These are phyloP conservation scores for Scolanthus callimorphus DNA, from an alignment of 92 coral and sea anemone genomes.

Conservation along the genomic window DNA sequence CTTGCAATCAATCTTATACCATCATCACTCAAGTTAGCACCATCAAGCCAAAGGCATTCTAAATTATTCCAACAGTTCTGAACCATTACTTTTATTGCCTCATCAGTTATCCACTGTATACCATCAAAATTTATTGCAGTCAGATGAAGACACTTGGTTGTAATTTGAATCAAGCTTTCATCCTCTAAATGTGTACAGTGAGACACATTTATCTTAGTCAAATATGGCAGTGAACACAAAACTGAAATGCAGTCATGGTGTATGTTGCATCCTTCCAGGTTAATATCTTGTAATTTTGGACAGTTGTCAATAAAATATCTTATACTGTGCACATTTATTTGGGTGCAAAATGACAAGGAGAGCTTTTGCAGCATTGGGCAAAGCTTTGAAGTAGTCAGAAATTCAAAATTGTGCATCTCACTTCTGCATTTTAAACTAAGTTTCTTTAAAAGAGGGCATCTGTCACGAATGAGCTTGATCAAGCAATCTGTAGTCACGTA, in stretches of 20 bases:
- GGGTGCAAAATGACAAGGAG: conserved; percentile 73
- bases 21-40: conserved; percentile 74
- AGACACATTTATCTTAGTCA: conserved; percentile 62
- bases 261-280: conserved; percentile 75
- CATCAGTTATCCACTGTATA: conserved; percentile 87
- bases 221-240: conserved; percentile 33
- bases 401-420: conserved; percentile 32
- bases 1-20: conserved; percentile 57
- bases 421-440: conserved; percentile 58
- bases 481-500: conserved; percentile 26
- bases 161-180: conserved; percentile 44
- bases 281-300: conserved; percentile 51
- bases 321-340: conserved; percentile 35
- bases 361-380: conserved; percentile 70
- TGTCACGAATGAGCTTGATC: conserved; percentile 28
- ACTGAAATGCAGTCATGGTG: conserved; percentile 51
- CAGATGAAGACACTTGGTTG: conserved; percentile 46
- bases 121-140: conserved; percentile 84
- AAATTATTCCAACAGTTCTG: conserved; percentile 47
- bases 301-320: conserved; percentile 50
- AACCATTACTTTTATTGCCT: conserved; percentile 66
- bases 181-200: conserved; percentile 83
- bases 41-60: conserved; percentile 88
- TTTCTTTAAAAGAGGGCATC: conserved; percentile 67
- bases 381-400: conserved; percentile 43